A percentile compares a stretch with the other conserved stretches of the same genome.
Conservation (phyloP, 2,113 vertebrate genomes). For the Microtus ochrogaster region DNA sequence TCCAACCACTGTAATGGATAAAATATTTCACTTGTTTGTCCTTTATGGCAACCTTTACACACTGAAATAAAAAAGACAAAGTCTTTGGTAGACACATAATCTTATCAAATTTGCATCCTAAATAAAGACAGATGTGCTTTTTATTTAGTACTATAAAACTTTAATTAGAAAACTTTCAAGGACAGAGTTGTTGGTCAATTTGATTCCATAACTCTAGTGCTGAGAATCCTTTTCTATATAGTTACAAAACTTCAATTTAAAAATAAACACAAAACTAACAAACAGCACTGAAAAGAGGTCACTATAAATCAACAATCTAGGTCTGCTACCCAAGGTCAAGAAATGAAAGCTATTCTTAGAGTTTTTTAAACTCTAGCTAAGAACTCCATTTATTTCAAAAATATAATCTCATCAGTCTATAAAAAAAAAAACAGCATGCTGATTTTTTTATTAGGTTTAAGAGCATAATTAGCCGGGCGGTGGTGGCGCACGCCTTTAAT, state of each 20-base stretch:
- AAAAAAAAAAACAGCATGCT: background rate
- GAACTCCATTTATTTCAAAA: background rate
- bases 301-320: background rate
- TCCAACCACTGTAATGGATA: constrained; percentile 99
- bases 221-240: background rate
- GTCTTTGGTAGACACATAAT: constrained; percentile 1
- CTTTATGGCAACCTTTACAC: constrained; percentile 99
- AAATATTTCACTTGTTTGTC: constrained; percentile 99
- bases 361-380: background rate
- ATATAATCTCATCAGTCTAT: background rate
- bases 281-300: background rate
- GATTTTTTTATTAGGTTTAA: background rate
- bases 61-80: constrained; percentile 88
- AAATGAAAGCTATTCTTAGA: background rate
- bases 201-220: background rate
- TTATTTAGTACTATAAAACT: background rate
- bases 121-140: background rate
- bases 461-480: background rate
- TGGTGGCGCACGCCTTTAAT: too few species aligned
- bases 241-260: background rate
- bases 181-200: background rate
- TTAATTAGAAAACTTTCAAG: background rate
- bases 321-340: background rate
- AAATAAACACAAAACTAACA: background rate
- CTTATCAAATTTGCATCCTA: background rate